These are phyloP conservation scores for Mythimna albipuncta DNA, from an alignment of 2,888 invertebrate genomes.

Conservation along the genomic window DNA sequence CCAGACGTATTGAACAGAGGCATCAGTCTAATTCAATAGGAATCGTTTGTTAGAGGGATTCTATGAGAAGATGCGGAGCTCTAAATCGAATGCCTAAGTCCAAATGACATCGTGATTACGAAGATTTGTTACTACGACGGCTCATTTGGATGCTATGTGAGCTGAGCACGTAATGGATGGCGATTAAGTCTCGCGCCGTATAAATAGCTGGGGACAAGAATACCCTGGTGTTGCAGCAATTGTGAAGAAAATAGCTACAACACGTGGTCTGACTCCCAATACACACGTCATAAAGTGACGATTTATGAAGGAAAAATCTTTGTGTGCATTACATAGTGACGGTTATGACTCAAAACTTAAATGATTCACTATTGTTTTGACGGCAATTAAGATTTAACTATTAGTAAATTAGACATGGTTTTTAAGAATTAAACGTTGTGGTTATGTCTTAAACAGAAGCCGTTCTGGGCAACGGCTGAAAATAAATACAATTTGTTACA, in stretches of 20 bases:
- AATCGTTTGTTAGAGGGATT: slow-evolving; percentile 23
- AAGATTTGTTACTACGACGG: slow-evolving; percentile 67
- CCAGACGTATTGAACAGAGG: slow-evolving; percentile 64
- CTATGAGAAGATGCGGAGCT: slow-evolving; percentile 26
- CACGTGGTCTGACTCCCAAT: slow-evolving; percentile 66
- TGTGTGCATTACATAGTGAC: slow-evolving; percentile 34
- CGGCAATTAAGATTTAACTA: slow-evolving; percentile 12
- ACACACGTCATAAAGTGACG: slow-evolving; percentile 48
- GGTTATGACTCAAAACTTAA: slow-evolving; percentile 48
- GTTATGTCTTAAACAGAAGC: slow-evolving; percentile 12
- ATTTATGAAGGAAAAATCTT: slow-evolving; percentile 19
- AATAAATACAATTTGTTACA: neutral
- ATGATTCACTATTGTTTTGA: slow-evolving; percentile 55
- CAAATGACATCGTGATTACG: slow-evolving; percentile 50
- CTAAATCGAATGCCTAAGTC: slow-evolving; percentile 45
- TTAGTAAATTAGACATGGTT: neutral
- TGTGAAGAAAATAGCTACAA: slow-evolving; percentile 73
- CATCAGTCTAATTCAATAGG: slow-evolving; percentile 16
- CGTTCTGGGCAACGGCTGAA: neutral
- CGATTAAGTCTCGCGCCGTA: slow-evolving; percentile 75
- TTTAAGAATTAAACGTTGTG: slow-evolving; percentile 12
- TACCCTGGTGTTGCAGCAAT: slow-evolving; percentile 69
- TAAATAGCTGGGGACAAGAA: slow-evolving; percentile 74
- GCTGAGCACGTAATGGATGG: slow-evolving; percentile 71
- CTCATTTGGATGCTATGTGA: slow-evolving; percentile 77